Evolutionary conservation across 2,113 vertebrate genomes (phyloP), one percentile per base, ranked within the genome.

Genomic region (Excalfactoria chinensis): DNA sequence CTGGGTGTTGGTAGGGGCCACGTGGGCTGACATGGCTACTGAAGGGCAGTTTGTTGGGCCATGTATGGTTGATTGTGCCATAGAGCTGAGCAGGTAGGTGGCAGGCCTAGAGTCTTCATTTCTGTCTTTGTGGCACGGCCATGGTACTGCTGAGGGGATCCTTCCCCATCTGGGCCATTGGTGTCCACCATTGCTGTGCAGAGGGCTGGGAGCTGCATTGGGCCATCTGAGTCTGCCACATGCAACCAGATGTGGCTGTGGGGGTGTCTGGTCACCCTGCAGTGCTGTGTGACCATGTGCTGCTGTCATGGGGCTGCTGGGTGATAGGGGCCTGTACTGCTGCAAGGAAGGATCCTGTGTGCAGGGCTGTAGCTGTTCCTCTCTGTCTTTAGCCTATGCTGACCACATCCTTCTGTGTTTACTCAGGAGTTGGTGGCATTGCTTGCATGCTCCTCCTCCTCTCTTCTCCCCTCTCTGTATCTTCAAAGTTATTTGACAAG

Each of bases 241-340:
- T 0, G 0, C 16, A 13, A 32, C 0, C 0, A 28, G 56, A 10
- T 22, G 35, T 30, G 56, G 37, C 43, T 64, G 12, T 28, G n/a
- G 58, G 56, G 41, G 19, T 46, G 25, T 35, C 21, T 35, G 58
- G 34, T 35, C 22, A 10, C 58, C 34, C 9, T 14, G 58, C 58
- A 35, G 13, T 2, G 22, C 53, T 70, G 56, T 22, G 3, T 53
- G 25, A 21, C n/a, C 16, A 28, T 55, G 53, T 22, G 21, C 64
- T 22, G 23, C 69, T 48, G 44, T 56, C 40, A 10, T 58, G 23
- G 59, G 30, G 15, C 37, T 20, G 7, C 40, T 62, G 62, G 13
- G 40, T 58, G 69, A 37, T 21, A 23, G 0, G 0, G 51, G 83
- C 25, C 35, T n/a, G 48, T 37, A 51, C 37, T 56, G 73, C 63